Conservation (phyloP, 2,797 vertebrate species). For the Microchirus variegatus region DNA sequence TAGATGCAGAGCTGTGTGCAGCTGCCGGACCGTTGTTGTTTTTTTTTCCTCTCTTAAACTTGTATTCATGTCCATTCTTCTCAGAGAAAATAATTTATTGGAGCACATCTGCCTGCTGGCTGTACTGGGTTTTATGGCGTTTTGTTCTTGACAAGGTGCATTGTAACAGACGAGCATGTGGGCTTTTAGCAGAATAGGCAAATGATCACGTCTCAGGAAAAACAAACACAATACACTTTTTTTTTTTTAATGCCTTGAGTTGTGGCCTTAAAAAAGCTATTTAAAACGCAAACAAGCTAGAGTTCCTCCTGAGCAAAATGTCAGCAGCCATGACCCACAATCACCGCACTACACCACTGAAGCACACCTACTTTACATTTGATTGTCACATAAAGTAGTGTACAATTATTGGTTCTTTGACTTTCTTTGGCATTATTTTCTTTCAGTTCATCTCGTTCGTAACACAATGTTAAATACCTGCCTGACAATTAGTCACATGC, state of each 20-base stretch:
- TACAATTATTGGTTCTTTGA: no score
- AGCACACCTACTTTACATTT: no score
- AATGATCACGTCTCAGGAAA: neutral
- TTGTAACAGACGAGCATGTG: constrained; percentile 18
- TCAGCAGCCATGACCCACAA: neutral
- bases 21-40: constrained; percentile 5
- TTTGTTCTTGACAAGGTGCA: constrained; percentile 9
- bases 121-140: constrained; percentile 13
- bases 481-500: no score
- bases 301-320: neutral
- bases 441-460: no score
- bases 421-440: no score
- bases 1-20: constrained; percentile 3
- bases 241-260: neutral
- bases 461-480: no score
- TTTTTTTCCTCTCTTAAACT: neutral
- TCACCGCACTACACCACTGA: no score
- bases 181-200: constrained; percentile 9
- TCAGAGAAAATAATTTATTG: constrained; percentile 15
- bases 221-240: constrained; percentile 2
- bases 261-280: neutral
- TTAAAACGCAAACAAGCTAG: constrained; percentile 2
- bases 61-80: constrained; percentile 25
- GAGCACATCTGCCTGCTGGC: constrained; percentile 12
- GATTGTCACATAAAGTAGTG: no score